Evolutionary conservation across 2,113 vertebrate genomes (phyloP), one percentile per base, ranked within the genome.

Genomic region (Chitala chitala): DNA sequence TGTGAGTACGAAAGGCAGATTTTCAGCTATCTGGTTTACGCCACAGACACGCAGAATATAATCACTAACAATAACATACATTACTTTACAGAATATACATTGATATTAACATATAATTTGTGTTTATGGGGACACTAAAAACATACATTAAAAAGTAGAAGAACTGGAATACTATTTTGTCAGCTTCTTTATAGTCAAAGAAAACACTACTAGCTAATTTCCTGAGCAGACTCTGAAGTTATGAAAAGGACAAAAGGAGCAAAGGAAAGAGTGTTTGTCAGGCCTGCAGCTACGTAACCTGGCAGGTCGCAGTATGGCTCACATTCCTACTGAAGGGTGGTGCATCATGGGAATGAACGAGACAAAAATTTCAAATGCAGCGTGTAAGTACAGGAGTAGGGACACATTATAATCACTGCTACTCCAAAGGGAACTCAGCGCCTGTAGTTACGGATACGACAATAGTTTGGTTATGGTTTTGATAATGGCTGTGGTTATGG

Each of bases 51-150:
- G 65, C 71, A 20, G 42, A 65, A 36, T 66, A 71, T 38, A 61
- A 24, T 61, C 58, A 42, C 46, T 75, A 70, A 70, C 65, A 51
- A 70, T 58, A 13, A 36, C 50, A 71, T 71, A 69, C 26, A 40
- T 68, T 71, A 71, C 69, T 76, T 74, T 74, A 79, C 66, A 74
- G 50, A 74, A 74, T 79, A 38, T 76, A 76, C 77, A 78, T 42
- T 42, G 29, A 66, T 15, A 22, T 65, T 74, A 54, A 42, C 36
- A 38, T 51, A 54, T 46, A 13, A 40, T 69, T 73, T 48, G 42
- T 63, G 42, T 64, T 53, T 74, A 63, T 63, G 40, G 29, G 58
- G 42, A 63, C 15, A 50, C 42, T 73, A 73, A 50, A 63, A 48
- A 73, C 8, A 73, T 4, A 50, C 51, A 33, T 36, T 36, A 61